Evolutionary conservation across 64 coral and sea anemone genomes (phyloP).

Genomic region (Dendrophyllia cribrosa): DNA sequence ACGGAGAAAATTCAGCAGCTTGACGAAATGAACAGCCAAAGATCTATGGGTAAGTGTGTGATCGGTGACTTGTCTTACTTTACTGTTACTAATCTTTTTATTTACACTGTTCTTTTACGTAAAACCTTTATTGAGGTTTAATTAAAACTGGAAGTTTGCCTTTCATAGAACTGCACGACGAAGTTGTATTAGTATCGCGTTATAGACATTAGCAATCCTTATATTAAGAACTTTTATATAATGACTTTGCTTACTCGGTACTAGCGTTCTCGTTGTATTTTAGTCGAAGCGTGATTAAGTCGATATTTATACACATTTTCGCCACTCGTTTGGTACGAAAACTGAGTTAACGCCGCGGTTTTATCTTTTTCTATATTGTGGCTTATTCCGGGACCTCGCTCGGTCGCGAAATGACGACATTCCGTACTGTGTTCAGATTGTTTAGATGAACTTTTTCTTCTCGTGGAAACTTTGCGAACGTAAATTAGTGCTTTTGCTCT

Average conservation of each 20-base stretch:
- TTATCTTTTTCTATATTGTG: no score
- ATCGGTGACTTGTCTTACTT: neutral
- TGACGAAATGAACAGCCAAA: neutral
- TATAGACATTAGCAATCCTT: neutral
- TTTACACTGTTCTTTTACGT: neutral
- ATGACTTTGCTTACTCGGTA: no score
- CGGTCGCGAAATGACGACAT: no score
- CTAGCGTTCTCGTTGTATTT: neutral
- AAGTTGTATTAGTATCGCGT: no score
- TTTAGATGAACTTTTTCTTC: no score
- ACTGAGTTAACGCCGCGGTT: no score
- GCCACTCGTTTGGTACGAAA: no score
- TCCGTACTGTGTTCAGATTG: no score
- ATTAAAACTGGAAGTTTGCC: constrained; percentile 6
- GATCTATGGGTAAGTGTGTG: neutral
- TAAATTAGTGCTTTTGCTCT: no score
- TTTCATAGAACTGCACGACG: neutral
- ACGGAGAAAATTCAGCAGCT: neutral
- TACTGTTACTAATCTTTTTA: neutral
- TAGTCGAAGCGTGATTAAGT: neutral
- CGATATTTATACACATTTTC: neutral
- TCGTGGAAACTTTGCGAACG: no score
- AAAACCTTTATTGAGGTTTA: neutral
- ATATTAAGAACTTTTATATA: neutral
- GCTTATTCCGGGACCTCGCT: no score